Conservation (phyloP, 2,888 invertebrate species). For the Deladenus siricidicola region DNA sequence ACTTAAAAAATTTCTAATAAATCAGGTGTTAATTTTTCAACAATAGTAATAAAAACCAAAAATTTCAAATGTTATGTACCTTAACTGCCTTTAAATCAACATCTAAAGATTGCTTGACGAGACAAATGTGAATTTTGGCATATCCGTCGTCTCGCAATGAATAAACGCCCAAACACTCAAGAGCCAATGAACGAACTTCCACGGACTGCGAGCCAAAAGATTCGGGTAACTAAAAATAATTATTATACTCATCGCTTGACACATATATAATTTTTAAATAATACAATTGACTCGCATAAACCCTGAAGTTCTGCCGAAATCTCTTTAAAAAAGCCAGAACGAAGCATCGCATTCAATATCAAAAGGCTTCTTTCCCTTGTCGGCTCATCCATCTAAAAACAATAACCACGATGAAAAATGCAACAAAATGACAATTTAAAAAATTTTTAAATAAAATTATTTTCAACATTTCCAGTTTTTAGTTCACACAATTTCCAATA, state of each 20-base stretch:
- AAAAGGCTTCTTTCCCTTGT: neutral
- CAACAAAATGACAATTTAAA: neutral
- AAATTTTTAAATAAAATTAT: too few relatives aligned
- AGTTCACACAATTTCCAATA: too few relatives aligned
- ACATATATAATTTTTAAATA: too few relatives aligned
- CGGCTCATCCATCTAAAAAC: slow-evolving; percentile 1
- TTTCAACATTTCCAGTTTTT: too few relatives aligned
- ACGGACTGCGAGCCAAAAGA: neutral
- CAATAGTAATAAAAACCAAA: too few relatives aligned
- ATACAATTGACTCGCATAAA: slow-evolving; percentile 1
- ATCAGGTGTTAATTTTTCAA: too few relatives aligned
- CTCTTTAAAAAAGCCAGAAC: neutral
- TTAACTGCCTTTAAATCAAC: slow-evolving; percentile 2
- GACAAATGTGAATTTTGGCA: neutral
- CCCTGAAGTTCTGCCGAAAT: slow-evolving; percentile 4
- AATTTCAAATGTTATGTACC: too few relatives aligned
- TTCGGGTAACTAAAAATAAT: neutral
- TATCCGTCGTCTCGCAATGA: neutral
- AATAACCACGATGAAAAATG: too few relatives aligned
- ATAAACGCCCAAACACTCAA: slow-evolving; percentile 2
- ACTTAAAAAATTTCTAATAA: too few relatives aligned
- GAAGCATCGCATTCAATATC: neutral
- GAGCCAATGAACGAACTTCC: neutral
- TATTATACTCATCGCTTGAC: too few relatives aligned
- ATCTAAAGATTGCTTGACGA: neutral